Percentiles rank a stretch among this genome's conserved stretches.
Evolutionary conservation across 1,140 invertebrate species (phyloP).

Genomic region (Leptoteleia sp.): DNA sequence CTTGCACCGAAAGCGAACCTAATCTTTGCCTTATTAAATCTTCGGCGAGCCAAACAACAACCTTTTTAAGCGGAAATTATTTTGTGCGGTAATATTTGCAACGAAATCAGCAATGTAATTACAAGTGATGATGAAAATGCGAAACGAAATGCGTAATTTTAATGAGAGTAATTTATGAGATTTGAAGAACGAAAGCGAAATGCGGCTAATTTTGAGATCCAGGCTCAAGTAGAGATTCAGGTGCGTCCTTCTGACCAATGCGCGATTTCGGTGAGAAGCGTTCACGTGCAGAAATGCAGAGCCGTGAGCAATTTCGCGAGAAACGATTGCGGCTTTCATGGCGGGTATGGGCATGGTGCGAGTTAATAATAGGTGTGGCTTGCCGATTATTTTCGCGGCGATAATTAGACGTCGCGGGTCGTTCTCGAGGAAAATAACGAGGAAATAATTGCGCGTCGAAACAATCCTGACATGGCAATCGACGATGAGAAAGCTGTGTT

Average conservation of each 20-base stretch:
- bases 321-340: constrained; percentile 74
- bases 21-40: too few species aligned
- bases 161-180: constrained; percentile 63
- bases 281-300: constrained; percentile 80
- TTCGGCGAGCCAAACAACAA: too few species aligned
- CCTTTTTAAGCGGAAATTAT: background rate
- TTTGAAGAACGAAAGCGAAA: constrained; percentile 60
- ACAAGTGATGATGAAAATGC: constrained; percentile 47
- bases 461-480: constrained; percentile 68
- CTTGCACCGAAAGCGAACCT: background rate
- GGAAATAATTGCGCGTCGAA: constrained; percentile 78
- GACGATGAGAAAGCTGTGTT: constrained; percentile 59
- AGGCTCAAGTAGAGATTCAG: constrained; percentile 47
- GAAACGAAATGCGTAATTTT: constrained; percentile 48
- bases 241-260: constrained; percentile 62
- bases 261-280: constrained; percentile 68
- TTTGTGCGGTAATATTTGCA: constrained; percentile 3
- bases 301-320: constrained; percentile 78
- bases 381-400: constrained; percentile 78
- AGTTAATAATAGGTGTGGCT: constrained; percentile 79
- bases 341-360: constrained; percentile 69
- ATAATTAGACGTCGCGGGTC: constrained; percentile 79
- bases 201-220: constrained; percentile 55
- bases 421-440: constrained; percentile 78
- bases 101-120: constrained; percentile 28